Evolutionary conservation across 2,113 vertebrate genomes (phyloP), one percentile per base, ranked within the genome.

Genomic region (Carollia perspicillata): DNA sequence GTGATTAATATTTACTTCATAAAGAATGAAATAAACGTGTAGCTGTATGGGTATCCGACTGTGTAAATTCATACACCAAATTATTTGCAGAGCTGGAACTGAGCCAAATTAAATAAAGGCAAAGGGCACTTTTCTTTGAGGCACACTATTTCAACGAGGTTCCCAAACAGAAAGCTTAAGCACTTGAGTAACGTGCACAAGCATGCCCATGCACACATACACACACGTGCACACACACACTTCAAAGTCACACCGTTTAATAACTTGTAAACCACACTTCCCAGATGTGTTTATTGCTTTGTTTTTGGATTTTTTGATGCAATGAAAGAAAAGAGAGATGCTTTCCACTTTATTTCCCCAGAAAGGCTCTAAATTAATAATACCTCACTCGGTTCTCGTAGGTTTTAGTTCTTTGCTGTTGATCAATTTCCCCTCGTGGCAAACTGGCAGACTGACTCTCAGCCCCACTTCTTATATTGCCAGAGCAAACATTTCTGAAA

Each of bases 401-500:
- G 74, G 84, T 81, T 92, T 90, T 17, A 89, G 28, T 90, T 90
- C 88, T 97, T 95, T 90, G 86, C 69, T 94, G 68, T 92, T 84
- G 37, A 94, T 96, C 92, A 77, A 53, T 89, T 94, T 75, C 77
- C 85, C 95, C 89, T 95, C 23, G 2, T 3, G 6, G 96, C 85
- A 95, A 95, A 95, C 30, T 94, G 94, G 55, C 94, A 96, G 91
- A 23, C 71, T 28, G 68, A 94, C 89, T 88, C 85, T 84, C 55
- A 83, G 44, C 30, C 44, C 44, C 68, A 14, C 72, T 92, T 79
- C 88, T 85, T 90, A 23, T 51, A 84, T 75, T 96, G 77, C 96
- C 85, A 95, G 91, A 97, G 90, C 85, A 88, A 97, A 98, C 94
- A 91, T 91, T 95, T 94, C 97, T 95, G 68, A 95, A 95, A 83